These are phyloP conservation scores for Ennomos quercinarius DNA, from an alignment of 2,888 invertebrate genomes.

Conservation along the genomic window DNA sequence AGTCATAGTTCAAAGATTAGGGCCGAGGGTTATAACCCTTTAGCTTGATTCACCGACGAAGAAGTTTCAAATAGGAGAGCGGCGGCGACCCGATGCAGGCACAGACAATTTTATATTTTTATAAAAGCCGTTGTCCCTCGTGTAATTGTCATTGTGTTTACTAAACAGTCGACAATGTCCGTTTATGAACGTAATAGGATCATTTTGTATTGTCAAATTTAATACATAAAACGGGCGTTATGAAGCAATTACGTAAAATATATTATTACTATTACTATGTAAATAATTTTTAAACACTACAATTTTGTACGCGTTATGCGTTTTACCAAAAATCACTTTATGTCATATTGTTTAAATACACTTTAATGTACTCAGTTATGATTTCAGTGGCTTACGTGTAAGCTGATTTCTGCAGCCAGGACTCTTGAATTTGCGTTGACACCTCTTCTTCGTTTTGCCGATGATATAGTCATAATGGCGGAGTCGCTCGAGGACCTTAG, in stretches of 20 bases:
- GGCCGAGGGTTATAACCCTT: slow-evolving; percentile 79
- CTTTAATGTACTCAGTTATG: too few relatives aligned
- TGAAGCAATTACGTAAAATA: slow-evolving; percentile 25
- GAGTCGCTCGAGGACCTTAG: too few relatives aligned
- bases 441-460: too few relatives aligned
- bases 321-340: too few relatives aligned
- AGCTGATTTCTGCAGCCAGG: too few relatives aligned
- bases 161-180: slow-evolving; percentile 28
- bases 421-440: too few relatives aligned
- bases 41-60: slow-evolving; percentile 67
- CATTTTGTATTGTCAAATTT: slow-evolving; percentile 38
- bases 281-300: too few relatives aligned
- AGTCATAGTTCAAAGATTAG: slow-evolving; percentile 86
- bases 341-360: too few relatives aligned
- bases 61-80: slow-evolving; percentile 74
- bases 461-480: too few relatives aligned
- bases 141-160: slow-evolving; percentile 39
- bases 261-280: not conserved
- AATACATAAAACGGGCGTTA: slow-evolving; percentile 27
- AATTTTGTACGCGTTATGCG: too few relatives aligned
- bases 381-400: too few relatives aligned
- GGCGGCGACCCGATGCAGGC: slow-evolving; percentile 65
- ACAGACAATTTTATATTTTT: slow-evolving; percentile 67
- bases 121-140: slow-evolving; percentile 64
- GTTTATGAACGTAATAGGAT: slow-evolving; percentile 39